phyloP scores from a whole-genome alignment of 2,113 vertebrate genomes.

The Circaetus gallicus region DNA sequence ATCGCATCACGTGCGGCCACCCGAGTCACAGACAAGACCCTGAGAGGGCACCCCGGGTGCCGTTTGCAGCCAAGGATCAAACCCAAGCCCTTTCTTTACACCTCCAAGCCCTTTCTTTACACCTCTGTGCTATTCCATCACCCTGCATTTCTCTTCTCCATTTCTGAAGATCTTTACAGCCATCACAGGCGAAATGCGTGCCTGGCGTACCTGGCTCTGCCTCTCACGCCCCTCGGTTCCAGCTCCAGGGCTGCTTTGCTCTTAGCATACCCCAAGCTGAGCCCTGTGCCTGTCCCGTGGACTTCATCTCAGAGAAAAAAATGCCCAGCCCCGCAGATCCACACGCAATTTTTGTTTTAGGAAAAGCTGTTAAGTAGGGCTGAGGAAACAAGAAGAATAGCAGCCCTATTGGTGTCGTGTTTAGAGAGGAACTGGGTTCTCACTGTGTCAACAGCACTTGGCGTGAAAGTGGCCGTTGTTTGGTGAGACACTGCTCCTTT shows the following conservation, averaged over 20 bases:
- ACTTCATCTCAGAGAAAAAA: not conserved
- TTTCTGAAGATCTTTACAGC: not conserved
- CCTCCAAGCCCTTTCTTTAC: not conserved
- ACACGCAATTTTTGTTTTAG: rapidly evolving
- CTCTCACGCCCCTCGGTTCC: not conserved
- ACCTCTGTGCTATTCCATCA: not conserved
- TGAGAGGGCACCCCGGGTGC: rapidly evolving
- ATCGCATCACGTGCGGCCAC: rapidly evolving
- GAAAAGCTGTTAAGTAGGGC: conserved; percentile 67
- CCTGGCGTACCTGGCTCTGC: not conserved
- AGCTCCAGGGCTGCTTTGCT: not conserved
- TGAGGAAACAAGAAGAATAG: conserved; percentile 72
- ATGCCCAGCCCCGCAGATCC: not conserved
- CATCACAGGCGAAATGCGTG: rapidly evolving
- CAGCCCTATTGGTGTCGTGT: conserved; percentile 65
- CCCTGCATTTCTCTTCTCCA: not conserved
- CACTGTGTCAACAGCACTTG: conserved; percentile 75
- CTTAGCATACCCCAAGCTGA: not conserved
- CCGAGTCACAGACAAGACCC: rapidly evolving
- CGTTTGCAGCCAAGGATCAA: not conserved
- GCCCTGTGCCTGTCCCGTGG: not conserved
- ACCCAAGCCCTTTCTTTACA: not conserved
- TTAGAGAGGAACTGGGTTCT: conserved; percentile 75
- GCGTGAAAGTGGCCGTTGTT: conserved; percentile 76
- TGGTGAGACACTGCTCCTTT: conserved; percentile 75